Evolutionary conservation across 2,113 vertebrate species (phyloP).

Genomic region (Pandion haliaetus): DNA sequence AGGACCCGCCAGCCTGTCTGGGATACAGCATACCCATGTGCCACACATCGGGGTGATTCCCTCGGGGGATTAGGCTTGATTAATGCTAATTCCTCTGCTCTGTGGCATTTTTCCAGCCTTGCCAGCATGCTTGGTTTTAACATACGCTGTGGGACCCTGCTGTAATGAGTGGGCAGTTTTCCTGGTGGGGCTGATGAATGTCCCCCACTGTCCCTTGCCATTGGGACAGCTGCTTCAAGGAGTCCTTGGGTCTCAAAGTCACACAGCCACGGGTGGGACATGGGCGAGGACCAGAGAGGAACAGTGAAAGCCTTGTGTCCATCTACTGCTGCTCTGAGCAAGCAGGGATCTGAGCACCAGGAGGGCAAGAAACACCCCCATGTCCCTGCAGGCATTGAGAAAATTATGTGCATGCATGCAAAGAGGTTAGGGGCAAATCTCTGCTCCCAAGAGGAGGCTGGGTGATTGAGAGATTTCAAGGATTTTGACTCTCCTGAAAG

Average conservation of each 20-base stretch:
- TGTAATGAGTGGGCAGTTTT: not conserved
- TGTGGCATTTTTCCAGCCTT: not conserved
- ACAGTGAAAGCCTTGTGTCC: not conserved
- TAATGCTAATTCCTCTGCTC: slow-evolving; percentile 27
- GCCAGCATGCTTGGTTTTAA: not conserved
- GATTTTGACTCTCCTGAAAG: not conserved
- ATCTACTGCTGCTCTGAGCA: not conserved
- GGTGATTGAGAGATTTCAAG: not conserved
- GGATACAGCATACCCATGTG: not conserved
- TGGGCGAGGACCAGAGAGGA: not conserved
- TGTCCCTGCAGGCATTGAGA: not conserved
- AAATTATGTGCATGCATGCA: not conserved
- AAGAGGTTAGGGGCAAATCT: not conserved
- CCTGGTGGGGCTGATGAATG: not conserved
- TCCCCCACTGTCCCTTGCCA: not conserved
- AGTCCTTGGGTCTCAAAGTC: not conserved
- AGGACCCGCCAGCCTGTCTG: not conserved
- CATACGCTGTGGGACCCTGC: not conserved
- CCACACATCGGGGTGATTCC: not conserved
- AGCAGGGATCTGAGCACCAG: not conserved
- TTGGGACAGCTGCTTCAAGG: not conserved
- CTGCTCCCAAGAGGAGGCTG: not conserved
- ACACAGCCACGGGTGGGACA: not conserved
- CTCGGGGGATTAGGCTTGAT: not conserved
- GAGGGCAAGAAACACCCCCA: not conserved